phyloP scores from a whole-genome alignment of 2,113 vertebrate species.

The Eptesicus fuscus region DNA sequence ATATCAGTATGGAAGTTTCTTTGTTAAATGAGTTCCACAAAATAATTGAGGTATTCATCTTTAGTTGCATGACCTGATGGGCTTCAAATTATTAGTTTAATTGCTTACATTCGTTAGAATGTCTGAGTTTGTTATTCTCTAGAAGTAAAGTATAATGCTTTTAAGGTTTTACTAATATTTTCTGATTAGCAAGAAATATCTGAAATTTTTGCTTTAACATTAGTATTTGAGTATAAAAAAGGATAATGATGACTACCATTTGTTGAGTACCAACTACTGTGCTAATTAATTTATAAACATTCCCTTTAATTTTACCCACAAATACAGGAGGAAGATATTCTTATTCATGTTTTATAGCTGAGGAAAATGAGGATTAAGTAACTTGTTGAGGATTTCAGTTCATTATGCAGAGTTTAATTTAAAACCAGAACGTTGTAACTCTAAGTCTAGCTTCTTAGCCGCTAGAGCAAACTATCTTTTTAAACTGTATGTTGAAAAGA shows the following conservation, averaged over 20 bases:
- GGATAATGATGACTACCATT: background rate
- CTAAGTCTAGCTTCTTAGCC: background rate
- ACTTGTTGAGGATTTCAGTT: background rate
- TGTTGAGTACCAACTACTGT: background rate
- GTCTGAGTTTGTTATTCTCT: slow-evolving; percentile 1
- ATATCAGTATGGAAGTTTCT: background rate
- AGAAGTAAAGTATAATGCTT: background rate
- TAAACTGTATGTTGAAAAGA: slow-evolving; percentile 9
- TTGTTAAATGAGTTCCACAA: background rate
- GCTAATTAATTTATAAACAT: slow-evolving; percentile 29
- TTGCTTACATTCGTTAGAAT: background rate
- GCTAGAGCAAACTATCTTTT: background rate
- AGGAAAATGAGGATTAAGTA: background rate
- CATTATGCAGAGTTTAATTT: background rate
- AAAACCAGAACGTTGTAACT: background rate
- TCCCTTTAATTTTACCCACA: background rate
- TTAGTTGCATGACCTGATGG: background rate
- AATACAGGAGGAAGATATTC: background rate
- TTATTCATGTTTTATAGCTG: background rate
- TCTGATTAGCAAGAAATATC: background rate
- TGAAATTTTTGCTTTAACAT: background rate
- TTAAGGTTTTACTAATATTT: slow-evolving; percentile 37
- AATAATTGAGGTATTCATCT: slow-evolving; percentile 27
- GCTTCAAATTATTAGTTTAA: slow-evolving; percentile 23
- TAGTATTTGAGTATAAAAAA: background rate